A percentile compares a stretch with the other conserved stretches of the same genome.
phyloP scores from a whole-genome alignment of 2,113 vertebrate genomes.

The Nerophis ophidion region DNA sequence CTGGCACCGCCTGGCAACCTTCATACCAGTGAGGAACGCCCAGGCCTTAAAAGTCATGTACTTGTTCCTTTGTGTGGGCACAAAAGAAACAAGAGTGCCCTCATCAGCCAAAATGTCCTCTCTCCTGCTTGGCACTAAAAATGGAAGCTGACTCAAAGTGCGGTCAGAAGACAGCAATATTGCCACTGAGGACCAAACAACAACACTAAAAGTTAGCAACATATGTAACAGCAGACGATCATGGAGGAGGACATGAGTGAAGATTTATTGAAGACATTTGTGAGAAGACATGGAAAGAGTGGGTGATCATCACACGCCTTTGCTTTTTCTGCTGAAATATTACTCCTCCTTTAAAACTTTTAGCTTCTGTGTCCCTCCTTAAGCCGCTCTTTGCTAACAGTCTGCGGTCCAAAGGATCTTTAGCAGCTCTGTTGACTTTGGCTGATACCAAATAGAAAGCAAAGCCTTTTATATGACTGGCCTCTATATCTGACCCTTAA shows the following conservation, averaged over 20 bases:
- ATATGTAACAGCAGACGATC: too few relatives aligned
- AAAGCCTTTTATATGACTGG: constrained; percentile 74
- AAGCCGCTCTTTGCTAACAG: constrained; percentile 32
- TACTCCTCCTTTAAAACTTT: constrained; percentile 15
- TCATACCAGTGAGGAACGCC: constrained; percentile 53
- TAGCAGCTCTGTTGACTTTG: constrained; percentile 73
- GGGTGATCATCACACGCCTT: constrained; percentile 43
- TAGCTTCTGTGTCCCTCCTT: constrained; percentile 21
- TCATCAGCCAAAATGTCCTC: constrained; percentile 53
- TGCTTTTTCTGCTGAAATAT: constrained; percentile 33
- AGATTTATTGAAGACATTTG: too few relatives aligned
- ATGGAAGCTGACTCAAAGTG: constrained; percentile 19
- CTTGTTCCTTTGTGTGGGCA: constrained; percentile 48
- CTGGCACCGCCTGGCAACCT: constrained; percentile 44
- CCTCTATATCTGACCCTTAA: constrained; percentile 68
- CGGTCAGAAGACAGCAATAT: too few relatives aligned
- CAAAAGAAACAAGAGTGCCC: constrained; percentile 53
- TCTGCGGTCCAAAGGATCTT: constrained; percentile 63
- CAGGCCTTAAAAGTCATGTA: constrained; percentile 38
- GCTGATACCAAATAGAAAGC: constrained; percentile 60
- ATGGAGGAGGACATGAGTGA: too few relatives aligned
- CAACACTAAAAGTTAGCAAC: too few relatives aligned
- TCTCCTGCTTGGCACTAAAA: constrained; percentile 56
- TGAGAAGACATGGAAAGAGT: constrained; percentile 9
- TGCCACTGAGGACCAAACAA: too few relatives aligned